Conservation (phyloP, 2,113 vertebrate genomes). For the Eurypyga helias region DNA sequence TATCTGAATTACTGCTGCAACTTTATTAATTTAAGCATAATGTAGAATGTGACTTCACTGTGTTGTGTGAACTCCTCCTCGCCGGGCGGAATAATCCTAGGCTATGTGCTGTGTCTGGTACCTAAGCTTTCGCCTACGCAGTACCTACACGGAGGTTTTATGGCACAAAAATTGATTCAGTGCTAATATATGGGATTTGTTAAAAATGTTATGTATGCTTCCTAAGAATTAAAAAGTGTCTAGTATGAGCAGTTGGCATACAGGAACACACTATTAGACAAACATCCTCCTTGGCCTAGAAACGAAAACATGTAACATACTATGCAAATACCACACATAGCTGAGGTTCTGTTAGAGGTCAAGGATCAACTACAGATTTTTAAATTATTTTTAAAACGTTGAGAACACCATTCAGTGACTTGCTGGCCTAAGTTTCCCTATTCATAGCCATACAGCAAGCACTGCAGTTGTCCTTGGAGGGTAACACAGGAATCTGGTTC, state of each 20-base stretch:
- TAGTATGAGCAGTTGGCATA: not conserved
- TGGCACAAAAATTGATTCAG: not conserved
- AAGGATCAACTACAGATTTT: not conserved
- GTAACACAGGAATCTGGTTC: not conserved
- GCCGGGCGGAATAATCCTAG: not conserved
- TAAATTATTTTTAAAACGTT: not conserved
- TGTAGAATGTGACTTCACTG: not conserved
- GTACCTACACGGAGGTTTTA: not conserved
- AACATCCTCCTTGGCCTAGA: not conserved
- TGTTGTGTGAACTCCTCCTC: not conserved
- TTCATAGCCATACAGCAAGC: not conserved
- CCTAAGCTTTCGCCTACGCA: not conserved
- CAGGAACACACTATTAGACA: not conserved
- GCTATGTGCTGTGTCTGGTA: not conserved
- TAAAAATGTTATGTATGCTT: not conserved
- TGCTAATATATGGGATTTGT: not conserved
- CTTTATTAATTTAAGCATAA: not conserved
- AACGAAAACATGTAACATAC: not conserved
- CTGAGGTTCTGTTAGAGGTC: not conserved
- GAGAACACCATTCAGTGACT: not conserved
- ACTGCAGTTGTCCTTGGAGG: not conserved
- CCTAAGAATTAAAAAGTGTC: not conserved
- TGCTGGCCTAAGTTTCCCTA: not conserved
- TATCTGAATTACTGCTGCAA: not conserved
- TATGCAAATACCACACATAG: not conserved